Evolutionary conservation across 2,888 invertebrate genomes (phyloP).

Genomic region (Octodonta nipae): DNA sequence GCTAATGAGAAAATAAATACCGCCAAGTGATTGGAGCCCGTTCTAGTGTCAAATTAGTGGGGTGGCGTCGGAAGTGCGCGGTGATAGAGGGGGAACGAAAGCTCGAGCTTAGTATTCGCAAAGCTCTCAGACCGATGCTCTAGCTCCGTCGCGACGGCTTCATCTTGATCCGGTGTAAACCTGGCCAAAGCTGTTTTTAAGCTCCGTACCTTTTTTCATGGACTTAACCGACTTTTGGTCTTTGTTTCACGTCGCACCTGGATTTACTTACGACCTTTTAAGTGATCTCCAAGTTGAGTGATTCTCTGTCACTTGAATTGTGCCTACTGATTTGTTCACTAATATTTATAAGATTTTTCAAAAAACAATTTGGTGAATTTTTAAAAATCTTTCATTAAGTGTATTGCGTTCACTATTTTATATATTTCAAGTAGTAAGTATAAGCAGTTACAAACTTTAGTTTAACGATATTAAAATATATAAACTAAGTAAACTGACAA

Average conservation of each 20-base stretch:
- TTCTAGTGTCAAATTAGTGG: conserved; percentile 27
- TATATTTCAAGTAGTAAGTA: too few species aligned
- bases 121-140: conserved; percentile 35
- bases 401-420: too few species aligned
- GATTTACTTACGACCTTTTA: conserved; percentile 33
- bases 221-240: conserved; percentile 37
- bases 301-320: conserved; percentile 30
- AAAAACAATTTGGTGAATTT: background rate
- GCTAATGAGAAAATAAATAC: conserved; percentile 36
- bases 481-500: too few species aligned
- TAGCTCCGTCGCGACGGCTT: conserved; percentile 40
- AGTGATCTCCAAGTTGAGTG: conserved; percentile 23
- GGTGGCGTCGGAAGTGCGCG: conserved; percentile 15
- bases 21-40: conserved; percentile 27
- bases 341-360: too few species aligned
- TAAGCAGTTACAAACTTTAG: too few species aligned
- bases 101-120: conserved; percentile 35
- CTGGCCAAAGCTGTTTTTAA: conserved; percentile 37
- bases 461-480: too few species aligned
- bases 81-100: conserved; percentile 24
- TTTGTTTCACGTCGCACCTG: conserved; percentile 35
- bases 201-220: conserved; percentile 36
- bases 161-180: conserved; percentile 36
- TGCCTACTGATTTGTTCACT: conserved; percentile 22
- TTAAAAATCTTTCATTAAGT: too few species aligned